These are phyloP conservation scores for Coturnix japonica DNA, from an alignment of 2,113 vertebrate genomes.

Conservation along the genomic window DNA sequence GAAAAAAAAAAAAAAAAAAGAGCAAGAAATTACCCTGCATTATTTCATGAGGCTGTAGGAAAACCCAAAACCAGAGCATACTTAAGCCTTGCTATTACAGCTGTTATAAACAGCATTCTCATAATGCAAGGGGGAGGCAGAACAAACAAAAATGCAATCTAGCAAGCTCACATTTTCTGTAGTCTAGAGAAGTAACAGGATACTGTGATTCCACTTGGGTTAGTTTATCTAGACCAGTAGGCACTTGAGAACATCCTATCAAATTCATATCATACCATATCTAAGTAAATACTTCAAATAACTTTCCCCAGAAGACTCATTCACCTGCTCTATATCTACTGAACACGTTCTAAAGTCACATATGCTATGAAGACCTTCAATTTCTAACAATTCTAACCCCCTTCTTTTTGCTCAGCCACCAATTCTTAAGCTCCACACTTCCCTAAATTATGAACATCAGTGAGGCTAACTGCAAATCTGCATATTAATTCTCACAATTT, in stretches of 20 bases:
- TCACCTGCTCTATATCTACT: not conserved
- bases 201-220: not conserved
- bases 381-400: not conserved
- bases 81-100: accelerated
- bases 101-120: not conserved
- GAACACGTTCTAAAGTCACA: not conserved
- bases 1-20: not conserved
- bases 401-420: not conserved
- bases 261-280: not conserved
- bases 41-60: not conserved
- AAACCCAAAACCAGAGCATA: not conserved
- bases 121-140: not conserved
- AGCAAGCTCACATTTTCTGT: not conserved
- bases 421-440: not conserved
- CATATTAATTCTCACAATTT: not conserved
- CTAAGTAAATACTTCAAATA: not conserved
- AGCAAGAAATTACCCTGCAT: not conserved
- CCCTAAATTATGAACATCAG: not conserved
- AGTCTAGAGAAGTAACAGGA: not conserved
- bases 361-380: not conserved
- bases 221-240: not conserved
- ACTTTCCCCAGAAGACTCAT: not conserved
- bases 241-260: not conserved
- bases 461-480: not conserved
- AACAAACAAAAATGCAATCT: not conserved